These are phyloP conservation scores for Bucco capensis DNA, from an alignment of 2,113 vertebrate species.

Conservation along the genomic window DNA sequence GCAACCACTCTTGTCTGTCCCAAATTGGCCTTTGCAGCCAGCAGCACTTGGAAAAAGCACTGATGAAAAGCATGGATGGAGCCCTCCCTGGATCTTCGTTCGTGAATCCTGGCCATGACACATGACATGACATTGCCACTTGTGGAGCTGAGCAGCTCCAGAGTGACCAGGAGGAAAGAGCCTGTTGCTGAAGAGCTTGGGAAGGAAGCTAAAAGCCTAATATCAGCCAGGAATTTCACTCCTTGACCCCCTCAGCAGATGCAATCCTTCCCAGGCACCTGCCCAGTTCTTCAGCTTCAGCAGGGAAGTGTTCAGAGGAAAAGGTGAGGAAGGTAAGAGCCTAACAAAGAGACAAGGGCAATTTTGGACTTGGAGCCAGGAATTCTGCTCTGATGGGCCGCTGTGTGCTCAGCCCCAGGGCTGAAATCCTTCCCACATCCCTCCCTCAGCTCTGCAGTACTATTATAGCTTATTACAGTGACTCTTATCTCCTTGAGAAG, in stretches of 20 bases:
- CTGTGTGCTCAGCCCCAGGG: no score
- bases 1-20: no score
- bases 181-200: not conserved
- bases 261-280: no score
- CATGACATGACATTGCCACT: not conserved
- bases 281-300: not conserved
- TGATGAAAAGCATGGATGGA: no score
- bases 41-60: no score
- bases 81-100: no score
- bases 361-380: not conserved
- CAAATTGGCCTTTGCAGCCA: no score
- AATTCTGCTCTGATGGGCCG: not conserved
- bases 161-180: not conserved
- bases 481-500: not conserved
- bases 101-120: no score
- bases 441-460: not conserved
- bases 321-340: not conserved
- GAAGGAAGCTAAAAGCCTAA: not conserved
- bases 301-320: not conserved
- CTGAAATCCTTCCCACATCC: not conserved
- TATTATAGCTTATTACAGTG: accelerated
- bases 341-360: not conserved
- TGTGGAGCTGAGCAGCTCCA: accelerated
- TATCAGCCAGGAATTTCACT: not conserved
- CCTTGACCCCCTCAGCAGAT: accelerated